Percentiles rank a stretch among this genome's conserved stretches.
Conservation (phyloP, 2,888 invertebrate species). For the Escarpia spicata region DNA sequence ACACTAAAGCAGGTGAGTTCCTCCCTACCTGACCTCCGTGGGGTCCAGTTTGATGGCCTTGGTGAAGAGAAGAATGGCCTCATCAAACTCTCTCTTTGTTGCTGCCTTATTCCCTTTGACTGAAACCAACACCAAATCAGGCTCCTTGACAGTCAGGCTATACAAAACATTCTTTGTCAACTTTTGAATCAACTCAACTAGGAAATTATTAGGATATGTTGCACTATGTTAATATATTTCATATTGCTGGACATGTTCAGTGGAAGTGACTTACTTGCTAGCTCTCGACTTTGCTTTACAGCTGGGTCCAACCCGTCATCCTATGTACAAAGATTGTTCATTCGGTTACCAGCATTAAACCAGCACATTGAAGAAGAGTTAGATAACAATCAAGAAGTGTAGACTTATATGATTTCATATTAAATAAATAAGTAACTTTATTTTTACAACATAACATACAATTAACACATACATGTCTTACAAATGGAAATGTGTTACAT, state of each 20-base stretch:
- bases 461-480: too few relatives aligned
- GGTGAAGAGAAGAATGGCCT: conserved; percentile 17
- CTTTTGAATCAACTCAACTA: background rate
- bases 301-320: background rate
- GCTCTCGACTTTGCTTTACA: background rate
- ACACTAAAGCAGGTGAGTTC: background rate
- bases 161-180: background rate
- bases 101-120: background rate
- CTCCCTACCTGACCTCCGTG: conserved; percentile 14
- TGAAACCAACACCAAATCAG: background rate
- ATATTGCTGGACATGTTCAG: background rate
- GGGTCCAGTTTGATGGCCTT: conserved; percentile 23
- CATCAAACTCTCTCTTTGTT: background rate
- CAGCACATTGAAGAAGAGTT: too few relatives aligned
- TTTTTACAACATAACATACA: too few relatives aligned
- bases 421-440: background rate
- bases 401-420: background rate
- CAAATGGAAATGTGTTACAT: too few relatives aligned
- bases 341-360: background rate
- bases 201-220: background rate
- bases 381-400: background rate
- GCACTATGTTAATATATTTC: background rate
- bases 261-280: conserved; percentile 18
- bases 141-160: conserved; percentile 14
- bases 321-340: background rate